These are phyloP conservation scores for Clarias pachynema DNA, from an alignment of 2,797 vertebrate genomes.

Conservation along the genomic window DNA sequence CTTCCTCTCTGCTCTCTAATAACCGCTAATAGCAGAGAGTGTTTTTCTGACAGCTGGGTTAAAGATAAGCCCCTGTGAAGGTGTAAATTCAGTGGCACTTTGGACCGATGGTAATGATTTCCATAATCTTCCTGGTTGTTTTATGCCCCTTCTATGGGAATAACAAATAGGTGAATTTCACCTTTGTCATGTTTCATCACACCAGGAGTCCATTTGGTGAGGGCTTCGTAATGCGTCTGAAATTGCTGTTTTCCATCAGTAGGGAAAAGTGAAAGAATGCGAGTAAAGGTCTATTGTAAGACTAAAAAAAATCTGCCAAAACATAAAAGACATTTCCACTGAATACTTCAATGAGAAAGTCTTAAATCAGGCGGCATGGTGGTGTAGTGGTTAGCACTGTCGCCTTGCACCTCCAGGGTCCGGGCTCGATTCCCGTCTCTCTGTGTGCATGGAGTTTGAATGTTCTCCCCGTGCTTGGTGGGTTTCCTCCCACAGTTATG, in stretches of 20 bases:
- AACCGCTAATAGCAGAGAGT: conserved; percentile 31
- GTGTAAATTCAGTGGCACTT: not conserved
- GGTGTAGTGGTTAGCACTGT: too few species aligned
- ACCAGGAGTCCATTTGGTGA: conserved; percentile 49
- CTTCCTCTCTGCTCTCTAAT: conserved; percentile 37
- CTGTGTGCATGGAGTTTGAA: too few species aligned
- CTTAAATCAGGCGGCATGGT: too few species aligned
- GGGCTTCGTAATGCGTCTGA: conserved; percentile 44
- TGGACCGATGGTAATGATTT: conserved; percentile 46
- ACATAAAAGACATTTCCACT: not conserved
- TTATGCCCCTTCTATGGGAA: conserved; percentile 55
- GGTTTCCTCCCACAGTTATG: too few species aligned
- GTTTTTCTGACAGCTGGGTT: conserved; percentile 39
- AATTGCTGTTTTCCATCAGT: conserved; percentile 41
- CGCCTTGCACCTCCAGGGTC: too few species aligned
- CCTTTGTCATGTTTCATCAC: conserved; percentile 67
- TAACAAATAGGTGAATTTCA: conserved; percentile 64
- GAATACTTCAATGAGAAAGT: not conserved
- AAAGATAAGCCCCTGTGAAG: conserved; percentile 41
- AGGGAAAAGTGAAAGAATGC: conserved; percentile 42
- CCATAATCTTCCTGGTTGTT: conserved; percentile 61
- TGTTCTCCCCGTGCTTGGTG: too few species aligned
- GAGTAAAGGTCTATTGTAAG: conserved; percentile 34
- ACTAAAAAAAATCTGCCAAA: not conserved
- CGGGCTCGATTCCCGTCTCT: too few species aligned